Conservation (phyloP, 2,888 invertebrate genomes). For the Bellardia bayeri region DNA sequence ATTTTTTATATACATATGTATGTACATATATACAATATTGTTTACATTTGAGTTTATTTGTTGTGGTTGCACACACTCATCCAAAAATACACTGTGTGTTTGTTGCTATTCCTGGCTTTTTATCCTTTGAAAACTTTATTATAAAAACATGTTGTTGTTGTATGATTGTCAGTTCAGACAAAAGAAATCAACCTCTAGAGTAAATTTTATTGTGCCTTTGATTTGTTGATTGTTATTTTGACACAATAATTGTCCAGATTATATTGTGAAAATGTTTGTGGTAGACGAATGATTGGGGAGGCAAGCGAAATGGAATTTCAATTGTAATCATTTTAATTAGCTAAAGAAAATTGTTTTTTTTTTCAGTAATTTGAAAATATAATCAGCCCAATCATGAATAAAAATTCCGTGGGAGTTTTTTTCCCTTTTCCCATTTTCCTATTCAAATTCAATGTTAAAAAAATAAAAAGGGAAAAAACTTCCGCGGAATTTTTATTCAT, state of each 20-base stretch:
- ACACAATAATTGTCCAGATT: conserved; percentile 42
- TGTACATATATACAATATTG: not conserved
- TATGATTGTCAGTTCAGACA: conserved; percentile 34
- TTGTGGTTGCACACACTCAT: conserved; percentile 13
- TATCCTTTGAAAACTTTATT: conserved; percentile 58
- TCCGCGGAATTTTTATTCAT: too few species aligned
- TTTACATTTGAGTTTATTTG: conserved; percentile 52
- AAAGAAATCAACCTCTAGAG: conserved; percentile 61
- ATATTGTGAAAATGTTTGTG: not conserved
- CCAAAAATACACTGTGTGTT: conserved; percentile 11
- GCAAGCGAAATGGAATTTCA: not conserved
- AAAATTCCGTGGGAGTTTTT: too few species aligned
- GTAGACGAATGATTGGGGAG: not conserved
- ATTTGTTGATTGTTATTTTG: conserved; percentile 68
- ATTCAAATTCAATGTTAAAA: too few species aligned
- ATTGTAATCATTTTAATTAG: conserved; percentile 7
- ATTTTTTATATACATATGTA: not conserved
- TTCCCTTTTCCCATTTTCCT: too few species aligned
- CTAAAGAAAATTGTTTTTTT: not conserved
- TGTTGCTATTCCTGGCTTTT: conserved; percentile 33
- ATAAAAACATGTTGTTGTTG: conserved; percentile 20
- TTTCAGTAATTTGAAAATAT: too few species aligned
- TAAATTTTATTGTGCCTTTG: conserved; percentile 69
- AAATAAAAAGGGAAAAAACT: too few species aligned
- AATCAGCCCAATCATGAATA: too few species aligned